Evolutionary conservation across 2,888 invertebrate genomes (phyloP), one percentile per base, ranked within the genome.

Genomic region (Chironomus tentans): DNA sequence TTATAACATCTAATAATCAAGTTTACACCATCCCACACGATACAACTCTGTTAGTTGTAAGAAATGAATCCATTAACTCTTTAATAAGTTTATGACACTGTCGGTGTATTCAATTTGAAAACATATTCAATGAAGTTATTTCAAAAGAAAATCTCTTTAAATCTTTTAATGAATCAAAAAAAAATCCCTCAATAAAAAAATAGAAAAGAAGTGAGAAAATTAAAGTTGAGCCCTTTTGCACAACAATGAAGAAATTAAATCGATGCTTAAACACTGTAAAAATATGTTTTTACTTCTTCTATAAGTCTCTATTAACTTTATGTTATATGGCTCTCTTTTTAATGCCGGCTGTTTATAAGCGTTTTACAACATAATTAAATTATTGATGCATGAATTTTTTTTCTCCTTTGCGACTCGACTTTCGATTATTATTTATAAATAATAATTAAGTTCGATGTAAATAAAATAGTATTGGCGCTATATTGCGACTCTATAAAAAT

Each of bases 311-410:
- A 56, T 56, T 18, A 56, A 15, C 4, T 56, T 15, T 15, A 18
- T 38, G 38, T 2, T 56, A 0, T 56, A 18, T 56, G 4, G 50
- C 18, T 56, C 7, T 15, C 7, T 15, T 18, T 56, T 18, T 56
- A 15, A 18, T 56, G 56, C 18, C 56, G 56, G 15, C 15, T 65
- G 65, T 22, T 65, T 22, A 65, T 73, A 46, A 73, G 65, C 74
- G 68, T 47, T 74, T 74, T 74, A 74, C 74, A 74, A 68, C 74
- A 74, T 74, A 74, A 74, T 74, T 74, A 47, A 74, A 74, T 74
- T 61, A 68, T 22, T 68, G 15, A 47, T 62, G 74, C 74, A 65
- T 65, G 28, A 61, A 5, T 56, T 15, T 50, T n/a, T n/a, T n/a
- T n/a, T n/a, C n/a, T n/a, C n/a, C 18, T 15, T 56, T 62, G 24